These are phyloP conservation scores for Rhincodon typus DNA, from an alignment of 2,797 vertebrate species.

Conservation along the genomic window DNA sequence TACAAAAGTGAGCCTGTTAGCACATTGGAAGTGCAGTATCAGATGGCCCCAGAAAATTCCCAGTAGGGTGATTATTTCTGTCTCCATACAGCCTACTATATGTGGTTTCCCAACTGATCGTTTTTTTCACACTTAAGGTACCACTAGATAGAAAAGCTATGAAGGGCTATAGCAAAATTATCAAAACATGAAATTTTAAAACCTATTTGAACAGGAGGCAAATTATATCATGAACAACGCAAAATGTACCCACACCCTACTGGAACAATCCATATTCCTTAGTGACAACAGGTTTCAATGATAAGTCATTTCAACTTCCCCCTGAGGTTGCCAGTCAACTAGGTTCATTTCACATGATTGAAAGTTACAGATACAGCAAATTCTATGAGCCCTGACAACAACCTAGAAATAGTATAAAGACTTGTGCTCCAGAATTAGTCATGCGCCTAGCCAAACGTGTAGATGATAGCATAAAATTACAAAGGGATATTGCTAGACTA, in stretches of 20 bases:
- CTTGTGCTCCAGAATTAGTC: too few species aligned
- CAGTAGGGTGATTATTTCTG: conserved; percentile 80
- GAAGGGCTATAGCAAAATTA: conserved; percentile 68
- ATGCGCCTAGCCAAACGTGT: too few species aligned
- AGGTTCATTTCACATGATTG: too few species aligned
- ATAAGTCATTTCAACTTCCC: too few species aligned
- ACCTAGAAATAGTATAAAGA: too few species aligned
- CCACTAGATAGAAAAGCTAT: conserved; percentile 69
- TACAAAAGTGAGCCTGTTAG: conserved; percentile 93
- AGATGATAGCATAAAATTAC: too few species aligned
- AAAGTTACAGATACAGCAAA: too few species aligned
- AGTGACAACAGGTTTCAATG: conserved; percentile 11
- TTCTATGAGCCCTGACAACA: too few species aligned
- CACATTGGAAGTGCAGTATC: conserved; percentile 83
- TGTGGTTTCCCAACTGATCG: conserved; percentile 78
- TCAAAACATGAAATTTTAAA: conserved; percentile 69
- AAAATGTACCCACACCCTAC: neutral
- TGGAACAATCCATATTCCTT: neutral
- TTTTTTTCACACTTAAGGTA: conserved; percentile 66
- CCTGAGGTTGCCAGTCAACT: too few species aligned
- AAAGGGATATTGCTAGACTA: too few species aligned
- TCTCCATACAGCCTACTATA: conserved; percentile 77
- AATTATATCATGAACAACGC: neutral
- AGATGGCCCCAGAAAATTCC: conserved; percentile 74
- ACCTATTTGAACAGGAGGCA: neutral